Base-by-base conservation (phyloP, 2,113 vertebrate species). In the Pundamilia nyererei region DNA sequence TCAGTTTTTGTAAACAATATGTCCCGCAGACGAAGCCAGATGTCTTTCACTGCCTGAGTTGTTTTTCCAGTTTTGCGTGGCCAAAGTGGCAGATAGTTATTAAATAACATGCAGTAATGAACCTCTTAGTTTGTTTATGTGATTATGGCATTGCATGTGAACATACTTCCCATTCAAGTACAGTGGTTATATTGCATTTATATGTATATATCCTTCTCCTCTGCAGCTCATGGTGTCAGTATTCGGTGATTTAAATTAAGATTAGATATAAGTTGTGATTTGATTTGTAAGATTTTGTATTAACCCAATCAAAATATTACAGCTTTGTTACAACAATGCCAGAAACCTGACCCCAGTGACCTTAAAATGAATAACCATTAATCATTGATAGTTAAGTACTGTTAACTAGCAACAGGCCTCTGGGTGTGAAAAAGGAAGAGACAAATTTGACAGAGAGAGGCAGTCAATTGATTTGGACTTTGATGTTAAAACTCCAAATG, bases 1-100 rank as follows among this genome's bases (percentile, higher is more conserved):
- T 77, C 72, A 51, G 10, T 77, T 26, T 77, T 77, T 77, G 26
- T n/a, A 51, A 33, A 77, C 47, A 77, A n/a, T 77, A 77, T 77
- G 26, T 77, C 29, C 15, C 72, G 3, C 15, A 9, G 6, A 77
- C 10, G 4, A 10, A 47, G 42, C 42, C 24, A 12, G 24, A 77
- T 31, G 45, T 19, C 24, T 51, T 33, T 49, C 45, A 1, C 26
- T 77, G 45, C 17, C 24, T 7, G 70, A 75, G 24, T 49, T 75
- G 29, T 49, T 31, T 29, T 49, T 75, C 68, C 24, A 29, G 24
- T 47, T 45, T 75, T 1, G 40, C 14, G 3, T 10, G 21, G 68
- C 14, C 9, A 75, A 11, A 75, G 42, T 75, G 24, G 40, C 72
- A n/a, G 4, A 51, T 51, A n/a, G 4, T 51, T 77, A 33, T 51